A percentile compares a stretch with the other conserved stretches of the same genome.
phyloP scores from a whole-genome alignment of 1,140 invertebrate species.

The Caligus rogercresseyi region DNA sequence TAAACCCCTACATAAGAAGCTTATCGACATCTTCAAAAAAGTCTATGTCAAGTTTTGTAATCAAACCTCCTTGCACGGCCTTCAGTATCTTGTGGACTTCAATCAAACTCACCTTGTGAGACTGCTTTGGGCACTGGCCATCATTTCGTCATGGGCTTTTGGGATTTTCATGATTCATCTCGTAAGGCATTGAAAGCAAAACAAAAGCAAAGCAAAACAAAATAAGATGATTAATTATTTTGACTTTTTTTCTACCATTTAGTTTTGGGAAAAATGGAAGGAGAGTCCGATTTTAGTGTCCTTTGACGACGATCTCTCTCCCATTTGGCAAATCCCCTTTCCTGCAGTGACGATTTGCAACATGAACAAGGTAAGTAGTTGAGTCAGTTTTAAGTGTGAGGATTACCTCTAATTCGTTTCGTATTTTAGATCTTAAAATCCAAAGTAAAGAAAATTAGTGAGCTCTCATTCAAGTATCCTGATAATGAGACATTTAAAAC shows the following conservation, averaged over 20 bases:
- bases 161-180: not conserved
- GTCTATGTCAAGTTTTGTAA: not conserved
- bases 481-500: not conserved
- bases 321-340: constrained; percentile 16
- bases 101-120: not conserved
- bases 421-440: not conserved
- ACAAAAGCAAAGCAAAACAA: not conserved
- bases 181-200: not conserved
- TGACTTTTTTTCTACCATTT: no score
- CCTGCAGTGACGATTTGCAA: constrained; percentile 17
- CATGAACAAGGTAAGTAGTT: constrained; percentile 17
- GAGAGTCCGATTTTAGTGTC: constrained; percentile 15
- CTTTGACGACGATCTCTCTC: not conserved
- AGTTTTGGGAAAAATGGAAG: constrained; percentile 7
- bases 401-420: not conserved
- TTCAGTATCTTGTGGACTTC: not conserved
- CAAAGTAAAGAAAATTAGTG: not conserved
- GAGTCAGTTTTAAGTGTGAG: no score
- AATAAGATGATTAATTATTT: no score
- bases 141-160: not conserved
- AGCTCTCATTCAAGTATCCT: not conserved
- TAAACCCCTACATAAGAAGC: no score
- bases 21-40: no score
- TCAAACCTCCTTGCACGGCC: not conserved
- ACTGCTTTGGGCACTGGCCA: not conserved